phyloP scores from a whole-genome alignment of 2,797 vertebrate genomes.

The Paramormyrops hopkinsi region DNA sequence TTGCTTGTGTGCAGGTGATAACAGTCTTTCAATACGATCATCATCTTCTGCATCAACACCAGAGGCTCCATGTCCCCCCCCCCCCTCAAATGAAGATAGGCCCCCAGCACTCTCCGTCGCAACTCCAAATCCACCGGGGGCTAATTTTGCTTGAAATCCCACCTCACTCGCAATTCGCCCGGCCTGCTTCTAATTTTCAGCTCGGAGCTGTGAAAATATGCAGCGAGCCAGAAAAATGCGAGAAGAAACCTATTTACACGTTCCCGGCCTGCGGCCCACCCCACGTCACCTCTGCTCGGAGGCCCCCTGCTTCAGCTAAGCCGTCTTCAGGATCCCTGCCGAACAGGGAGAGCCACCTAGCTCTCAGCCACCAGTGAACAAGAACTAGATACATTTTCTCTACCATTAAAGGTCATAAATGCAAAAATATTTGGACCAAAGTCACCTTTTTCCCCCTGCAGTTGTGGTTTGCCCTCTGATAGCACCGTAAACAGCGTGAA shows the following conservation, averaged over 20 bases:
- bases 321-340: neutral
- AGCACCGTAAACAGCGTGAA: neutral
- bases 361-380: neutral
- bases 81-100: neutral
- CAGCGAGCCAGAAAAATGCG: slow-evolving; percentile 46
- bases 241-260: slow-evolving; percentile 45
- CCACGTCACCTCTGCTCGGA: neutral
- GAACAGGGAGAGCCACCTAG: neutral
- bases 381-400: neutral
- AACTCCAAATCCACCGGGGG: neutral
- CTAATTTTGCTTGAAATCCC: neutral
- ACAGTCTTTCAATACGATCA: neutral
- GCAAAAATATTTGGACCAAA: neutral
- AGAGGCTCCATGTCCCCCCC: neutral
- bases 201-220: slow-evolving; percentile 51
- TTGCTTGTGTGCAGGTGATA: neutral
- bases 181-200: neutral
- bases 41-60: neutral
- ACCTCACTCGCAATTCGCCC: neutral
- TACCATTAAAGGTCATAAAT: neutral
- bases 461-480: neutral
- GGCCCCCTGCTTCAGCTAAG: neutral
- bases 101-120: neutral
- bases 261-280: slow-evolving; percentile 34
- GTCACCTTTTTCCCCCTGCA: neutral